Evolutionary conservation across 2,113 vertebrate genomes (phyloP).

Genomic region (Mohoua ochrocephala): DNA sequence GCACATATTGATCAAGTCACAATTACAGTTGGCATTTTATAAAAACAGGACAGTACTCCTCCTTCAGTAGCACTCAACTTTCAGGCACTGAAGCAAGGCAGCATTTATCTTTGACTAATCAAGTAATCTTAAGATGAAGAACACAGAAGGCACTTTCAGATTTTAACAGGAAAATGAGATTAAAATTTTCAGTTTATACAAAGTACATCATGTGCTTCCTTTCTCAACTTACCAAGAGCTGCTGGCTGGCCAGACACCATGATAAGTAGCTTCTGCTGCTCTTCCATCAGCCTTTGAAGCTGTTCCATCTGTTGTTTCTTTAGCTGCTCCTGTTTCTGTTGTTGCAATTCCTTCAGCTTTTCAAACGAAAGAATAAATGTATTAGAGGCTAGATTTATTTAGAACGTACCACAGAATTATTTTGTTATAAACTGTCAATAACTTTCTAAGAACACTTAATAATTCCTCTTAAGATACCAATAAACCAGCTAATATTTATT

Average conservation of each 20-base stretch:
- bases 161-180: not conserved
- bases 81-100: not conserved
- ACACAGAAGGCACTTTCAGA: not conserved
- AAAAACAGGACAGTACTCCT: not conserved
- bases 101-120: not conserved
- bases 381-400: not conserved
- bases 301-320: constrained; percentile 87
- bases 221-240: constrained; percentile 55
- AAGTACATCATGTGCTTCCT: not conserved
- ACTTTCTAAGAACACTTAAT: not conserved
- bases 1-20: not conserved
- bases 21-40: not conserved
- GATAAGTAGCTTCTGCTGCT: constrained; percentile 81
- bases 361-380: not conserved
- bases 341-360: constrained; percentile 89
- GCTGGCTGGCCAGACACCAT: constrained; percentile 64
- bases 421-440: not conserved
- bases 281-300: constrained; percentile 81
- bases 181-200: not conserved
- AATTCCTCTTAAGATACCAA: not conserved
- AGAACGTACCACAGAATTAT: not conserved
- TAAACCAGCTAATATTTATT: not conserved
- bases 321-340: constrained; percentile 88
- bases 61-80: not conserved
- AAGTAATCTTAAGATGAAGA: not conserved